Conservation (phyloP, 2,113 vertebrate species). For the Thymallus thymallus region DNA sequence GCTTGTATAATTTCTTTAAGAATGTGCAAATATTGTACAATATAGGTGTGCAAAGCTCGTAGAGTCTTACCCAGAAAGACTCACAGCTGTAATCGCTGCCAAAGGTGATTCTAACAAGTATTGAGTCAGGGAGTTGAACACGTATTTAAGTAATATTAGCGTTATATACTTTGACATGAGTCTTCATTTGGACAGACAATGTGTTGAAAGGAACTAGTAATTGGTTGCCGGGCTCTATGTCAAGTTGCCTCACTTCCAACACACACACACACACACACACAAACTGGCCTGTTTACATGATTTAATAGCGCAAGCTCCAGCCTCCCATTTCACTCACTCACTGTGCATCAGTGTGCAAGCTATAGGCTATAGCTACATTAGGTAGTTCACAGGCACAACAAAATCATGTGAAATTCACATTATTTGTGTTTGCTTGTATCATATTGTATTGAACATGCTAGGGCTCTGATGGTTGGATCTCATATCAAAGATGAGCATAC, state of each 20-base stretch:
- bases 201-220: background rate
- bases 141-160: too few relatives aligned
- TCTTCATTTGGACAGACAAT: background rate
- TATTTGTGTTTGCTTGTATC: background rate
- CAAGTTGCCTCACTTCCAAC: background rate
- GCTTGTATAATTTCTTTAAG: too few relatives aligned
- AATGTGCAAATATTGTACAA: too few relatives aligned
- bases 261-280: too few relatives aligned
- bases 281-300: slow-evolving; percentile 25
- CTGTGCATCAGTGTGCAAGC: background rate
- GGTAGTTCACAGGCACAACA: background rate
- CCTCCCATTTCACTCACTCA: background rate
- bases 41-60: too few relatives aligned
- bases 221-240: background rate
- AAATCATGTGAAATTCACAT: background rate
- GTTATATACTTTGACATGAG: too few relatives aligned
- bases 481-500: background rate
- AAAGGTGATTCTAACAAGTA: too few relatives aligned
- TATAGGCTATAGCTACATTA: background rate
- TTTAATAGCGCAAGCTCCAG: slow-evolving; percentile 12
- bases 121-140: too few relatives aligned
- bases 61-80: too few relatives aligned
- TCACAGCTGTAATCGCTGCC: too few relatives aligned
- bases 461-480: background rate
- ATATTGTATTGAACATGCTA: background rate